A percentile compares a stretch with the other conserved stretches of the same genome.
These are phyloP conservation scores for Caranx ignobilis DNA, from an alignment of 2,113 vertebrate species.

Conservation along the genomic window DNA sequence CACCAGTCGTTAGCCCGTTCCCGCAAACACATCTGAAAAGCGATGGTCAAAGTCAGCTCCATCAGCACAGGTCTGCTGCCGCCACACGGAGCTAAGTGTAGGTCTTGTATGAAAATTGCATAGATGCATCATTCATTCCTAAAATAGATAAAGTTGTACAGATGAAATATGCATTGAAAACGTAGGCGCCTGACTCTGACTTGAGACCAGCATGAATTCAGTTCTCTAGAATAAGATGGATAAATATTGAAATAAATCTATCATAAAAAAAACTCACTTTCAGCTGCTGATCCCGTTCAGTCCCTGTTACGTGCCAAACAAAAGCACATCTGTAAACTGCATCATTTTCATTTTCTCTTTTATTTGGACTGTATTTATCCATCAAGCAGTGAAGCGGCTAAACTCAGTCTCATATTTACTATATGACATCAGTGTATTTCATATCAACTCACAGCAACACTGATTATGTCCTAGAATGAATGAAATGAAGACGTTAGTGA, in stretches of 20 bases:
- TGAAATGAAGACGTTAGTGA: not conserved
- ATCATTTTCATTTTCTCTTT: not conserved
- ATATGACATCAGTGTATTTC: not conserved
- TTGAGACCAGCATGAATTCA: not conserved
- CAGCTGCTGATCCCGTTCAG: not conserved
- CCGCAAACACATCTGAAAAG: conserved; percentile 24
- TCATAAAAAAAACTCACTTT: not conserved
- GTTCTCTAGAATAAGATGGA: not conserved
- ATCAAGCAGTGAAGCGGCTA: too few relatives aligned
- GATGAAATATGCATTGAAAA: not conserved
- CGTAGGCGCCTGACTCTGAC: too few relatives aligned
- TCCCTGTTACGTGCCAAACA: not conserved
- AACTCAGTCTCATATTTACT: too few relatives aligned
- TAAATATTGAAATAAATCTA: not conserved
- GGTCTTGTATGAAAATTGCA: not conserved
- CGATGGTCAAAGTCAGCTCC: not conserved
- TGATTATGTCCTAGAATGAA: not conserved
- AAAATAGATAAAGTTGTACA: not conserved
- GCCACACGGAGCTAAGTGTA: not conserved
- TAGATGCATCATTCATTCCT: not conserved
- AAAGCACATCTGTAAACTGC: not conserved
- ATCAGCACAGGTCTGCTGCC: not conserved
- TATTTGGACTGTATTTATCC: too few relatives aligned
- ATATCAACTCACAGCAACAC: not conserved
- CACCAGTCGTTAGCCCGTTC: conserved; percentile 28